phyloP scores from a whole-genome alignment of 2,888 invertebrate genomes.

The Cyclophora punctaria region DNA sequence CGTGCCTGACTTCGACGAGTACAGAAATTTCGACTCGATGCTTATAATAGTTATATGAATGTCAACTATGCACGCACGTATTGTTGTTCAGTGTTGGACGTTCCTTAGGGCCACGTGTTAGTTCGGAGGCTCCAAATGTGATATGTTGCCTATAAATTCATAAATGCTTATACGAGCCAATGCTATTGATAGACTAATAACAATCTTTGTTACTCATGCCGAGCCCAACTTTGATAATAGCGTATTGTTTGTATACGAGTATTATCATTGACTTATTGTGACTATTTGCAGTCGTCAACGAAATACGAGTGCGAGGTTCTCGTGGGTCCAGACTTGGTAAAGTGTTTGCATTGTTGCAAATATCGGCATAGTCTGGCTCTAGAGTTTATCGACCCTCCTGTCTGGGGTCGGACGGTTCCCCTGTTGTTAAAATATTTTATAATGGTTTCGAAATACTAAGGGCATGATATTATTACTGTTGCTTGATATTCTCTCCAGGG shows the following conservation, averaged over 20 bases:
- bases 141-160: slow-evolving; percentile 38
- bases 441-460: too few species aligned
- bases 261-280: slow-evolving; percentile 12
- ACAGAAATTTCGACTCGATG: slow-evolving; percentile 20
- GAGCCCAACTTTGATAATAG: slow-evolving; percentile 30
- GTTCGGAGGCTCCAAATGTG: slow-evolving; percentile 30
- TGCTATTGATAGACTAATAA: slow-evolving; percentile 52
- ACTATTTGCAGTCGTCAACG: slow-evolving; percentile 11
- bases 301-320: slow-evolving; percentile 22
- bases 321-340: slow-evolving; percentile 27
- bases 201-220: slow-evolving; percentile 25
- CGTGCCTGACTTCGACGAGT: slow-evolving; percentile 19
- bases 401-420: slow-evolving; percentile 33
- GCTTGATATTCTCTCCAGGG: too few species aligned
- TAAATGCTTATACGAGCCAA: slow-evolving; percentile 31
- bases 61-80: slow-evolving; percentile 1
- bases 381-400: slow-evolving; percentile 61
- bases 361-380: slow-evolving; percentile 29
- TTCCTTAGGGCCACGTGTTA: slow-evolving; percentile 39
- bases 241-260: slow-evolving; percentile 25
- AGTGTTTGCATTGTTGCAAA: slow-evolving; percentile 41
- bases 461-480: too few species aligned
- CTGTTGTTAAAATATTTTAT: slow-evolving; percentile 9
- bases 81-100: slow-evolving; percentile 13
- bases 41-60: slow-evolving; percentile 7